Percentiles rank a stretch among this genome's conserved stretches.
These are phyloP conservation scores for Neodiprion lecontei DNA, from an alignment of 1,140 invertebrate species.

Conservation along the genomic window DNA sequence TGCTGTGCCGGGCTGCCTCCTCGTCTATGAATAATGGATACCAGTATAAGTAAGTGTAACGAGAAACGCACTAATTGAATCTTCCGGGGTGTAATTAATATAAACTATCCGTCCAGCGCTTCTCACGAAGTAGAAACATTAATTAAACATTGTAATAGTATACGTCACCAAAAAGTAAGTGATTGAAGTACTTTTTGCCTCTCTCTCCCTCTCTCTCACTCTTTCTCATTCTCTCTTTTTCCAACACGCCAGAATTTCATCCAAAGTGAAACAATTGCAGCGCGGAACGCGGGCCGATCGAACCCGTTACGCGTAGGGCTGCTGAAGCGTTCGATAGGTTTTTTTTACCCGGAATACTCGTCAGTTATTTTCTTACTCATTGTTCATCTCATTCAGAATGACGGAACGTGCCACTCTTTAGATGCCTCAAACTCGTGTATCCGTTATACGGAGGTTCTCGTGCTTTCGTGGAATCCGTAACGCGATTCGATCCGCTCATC, in stretches of 20 bases:
- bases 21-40: constrained; percentile 57
- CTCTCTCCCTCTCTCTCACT: constrained; percentile 10
- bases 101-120: constrained; percentile 47
- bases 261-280: constrained; percentile 3
- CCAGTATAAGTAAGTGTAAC: constrained; percentile 57
- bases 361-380: neutral
- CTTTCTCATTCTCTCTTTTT: constrained; percentile 10
- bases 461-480: neutral
- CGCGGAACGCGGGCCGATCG: no score
- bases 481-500: neutral
- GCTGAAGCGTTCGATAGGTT: no score
- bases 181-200: constrained; percentile 8
- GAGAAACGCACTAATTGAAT: constrained; percentile 61
- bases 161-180: neutral
- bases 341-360: neutral
- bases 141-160: constrained; percentile 47
- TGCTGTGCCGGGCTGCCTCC: constrained; percentile 33
- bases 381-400: neutral
- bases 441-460: neutral
- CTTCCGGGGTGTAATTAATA: constrained; percentile 60
- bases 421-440: neutral
- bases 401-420: neutral
- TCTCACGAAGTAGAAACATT: constrained; percentile 41
- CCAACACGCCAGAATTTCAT: constrained; percentile 27
- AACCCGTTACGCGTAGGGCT: no score